Evolutionary conservation across 2,888 invertebrate species (phyloP), one percentile per base, ranked within the genome.

Genomic region (Rotaria magnacalcarata): DNA sequence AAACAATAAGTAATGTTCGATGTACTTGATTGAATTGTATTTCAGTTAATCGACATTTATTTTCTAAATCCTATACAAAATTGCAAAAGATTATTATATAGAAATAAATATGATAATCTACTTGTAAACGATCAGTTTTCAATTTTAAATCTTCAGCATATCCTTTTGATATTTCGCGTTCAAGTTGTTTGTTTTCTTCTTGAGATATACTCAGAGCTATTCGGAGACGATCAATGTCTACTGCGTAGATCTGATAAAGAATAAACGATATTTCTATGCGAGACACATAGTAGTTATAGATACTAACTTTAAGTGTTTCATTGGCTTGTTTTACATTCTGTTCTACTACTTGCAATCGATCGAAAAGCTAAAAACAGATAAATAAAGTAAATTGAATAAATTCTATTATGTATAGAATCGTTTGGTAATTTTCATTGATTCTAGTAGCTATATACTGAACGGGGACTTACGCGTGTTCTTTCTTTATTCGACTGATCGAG

Each of bases 61-160:
- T 41, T 19, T 67, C 67, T 6, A 67, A 67, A 19, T 67, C 67
- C 67, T 67, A 67, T 19, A 41, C 34, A 3, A 34, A 10, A 67
- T 8, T 34, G 34, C 4, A 34, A 1, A 16, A 34, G 34, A 34
- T 34, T 34, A 34, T 34, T 34, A 34, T 34, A 34, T 34, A 34
- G 34, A 34, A 34, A 34, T 34, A 34, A 34, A 34, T 34, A 34
- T 34, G 2, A 34, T 34, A 19, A 19, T 67, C 1, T 67, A 67
- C 67, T 67, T 67, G 67, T 67, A 67, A 41, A 67, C 67, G 67
- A 67, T 67, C 34, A 19, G 67, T 67, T 34, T 67, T 67, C 19
- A 16, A 19, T 67, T 67, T 67, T 7, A 67, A 67, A 34, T 67
- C 67, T 19, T 16, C 27, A 34, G 34, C 27, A 41, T 67, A 67